Conservation (phyloP, 2,888 invertebrate species). For the Melieria crassipennis region DNA sequence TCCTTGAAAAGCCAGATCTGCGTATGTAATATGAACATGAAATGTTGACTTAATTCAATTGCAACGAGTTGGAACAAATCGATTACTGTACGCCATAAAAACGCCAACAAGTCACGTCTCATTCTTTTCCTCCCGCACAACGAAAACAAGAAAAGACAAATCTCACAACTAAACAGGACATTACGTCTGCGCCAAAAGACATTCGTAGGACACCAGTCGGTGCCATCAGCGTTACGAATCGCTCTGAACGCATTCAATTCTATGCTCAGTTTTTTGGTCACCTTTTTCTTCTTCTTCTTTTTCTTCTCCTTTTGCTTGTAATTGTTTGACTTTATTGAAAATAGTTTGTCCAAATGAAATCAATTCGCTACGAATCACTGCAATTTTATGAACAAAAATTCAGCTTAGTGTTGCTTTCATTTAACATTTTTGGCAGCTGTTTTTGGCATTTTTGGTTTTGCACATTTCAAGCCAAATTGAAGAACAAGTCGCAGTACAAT, state of each 20-base stretch:
- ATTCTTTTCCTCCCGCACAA: neutral
- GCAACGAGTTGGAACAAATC: slow-evolving; percentile 56
- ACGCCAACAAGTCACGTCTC: neutral
- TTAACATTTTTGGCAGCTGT: slow-evolving; percentile 22
- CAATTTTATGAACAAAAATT: slow-evolving; percentile 42
- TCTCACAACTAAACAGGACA: slow-evolving; percentile 6
- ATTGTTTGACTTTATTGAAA: slow-evolving; percentile 40
- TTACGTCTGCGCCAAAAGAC: neutral
- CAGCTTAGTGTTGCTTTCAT: neutral
- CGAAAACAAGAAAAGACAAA: slow-evolving; percentile 16
- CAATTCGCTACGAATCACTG: slow-evolving; percentile 56
- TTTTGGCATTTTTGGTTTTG: neutral
- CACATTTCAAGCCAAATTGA: too few relatives aligned
- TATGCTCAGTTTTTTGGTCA: slow-evolving; percentile 14
- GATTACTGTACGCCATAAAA: slow-evolving; percentile 44
- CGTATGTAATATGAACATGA: too few relatives aligned
- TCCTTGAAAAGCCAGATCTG: too few relatives aligned
- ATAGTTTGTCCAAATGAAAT: slow-evolving; percentile 47
- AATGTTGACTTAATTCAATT: slow-evolving; percentile 45
- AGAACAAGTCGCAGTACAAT: neutral
- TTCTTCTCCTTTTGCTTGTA: slow-evolving; percentile 32
- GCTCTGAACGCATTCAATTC: neutral
- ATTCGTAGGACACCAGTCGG: neutral
- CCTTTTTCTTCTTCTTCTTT: slow-evolving; percentile 14
- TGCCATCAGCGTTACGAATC: slow-evolving; percentile 1